phyloP scores from a whole-genome alignment of 2,888 invertebrate species.

The Dromius quadrimaculatus region DNA sequence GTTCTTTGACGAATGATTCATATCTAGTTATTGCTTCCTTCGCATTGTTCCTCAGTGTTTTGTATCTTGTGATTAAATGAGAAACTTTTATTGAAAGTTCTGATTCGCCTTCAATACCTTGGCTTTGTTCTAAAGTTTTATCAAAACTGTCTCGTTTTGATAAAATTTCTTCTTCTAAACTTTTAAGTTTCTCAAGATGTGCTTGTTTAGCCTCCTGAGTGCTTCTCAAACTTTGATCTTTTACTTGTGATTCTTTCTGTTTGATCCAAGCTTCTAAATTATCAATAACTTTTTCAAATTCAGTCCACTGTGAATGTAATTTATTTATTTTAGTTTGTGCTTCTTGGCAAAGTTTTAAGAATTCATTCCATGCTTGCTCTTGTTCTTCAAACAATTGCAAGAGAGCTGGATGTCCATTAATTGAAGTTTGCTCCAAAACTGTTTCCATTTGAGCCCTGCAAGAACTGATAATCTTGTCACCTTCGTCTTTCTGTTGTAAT shows the following conservation, averaged over 20 bases:
- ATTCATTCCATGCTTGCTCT: slow-evolving; percentile 80
- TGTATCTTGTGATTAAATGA: slow-evolving; percentile 84
- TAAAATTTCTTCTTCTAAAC: slow-evolving; percentile 78
- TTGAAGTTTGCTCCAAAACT: slow-evolving; percentile 82
- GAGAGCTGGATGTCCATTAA: slow-evolving; percentile 80
- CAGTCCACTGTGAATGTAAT: slow-evolving; percentile 83
- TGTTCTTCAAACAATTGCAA: slow-evolving; percentile 81
- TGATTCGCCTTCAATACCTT: slow-evolving; percentile 80
- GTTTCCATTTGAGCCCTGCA: slow-evolving; percentile 79
- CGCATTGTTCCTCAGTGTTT: slow-evolving; percentile 82
- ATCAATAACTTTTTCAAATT: slow-evolving; percentile 83
- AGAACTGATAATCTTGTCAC: slow-evolving; percentile 77
- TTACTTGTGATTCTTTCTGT: slow-evolving; percentile 84
- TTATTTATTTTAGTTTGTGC: slow-evolving; percentile 80
- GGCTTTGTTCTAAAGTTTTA: slow-evolving; percentile 76
- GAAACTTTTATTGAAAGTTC: slow-evolving; percentile 81
- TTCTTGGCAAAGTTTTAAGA: slow-evolving; percentile 78
- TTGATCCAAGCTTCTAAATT: slow-evolving; percentile 87
- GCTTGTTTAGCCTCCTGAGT: slow-evolving; percentile 84
- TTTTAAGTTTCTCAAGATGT: slow-evolving; percentile 82
- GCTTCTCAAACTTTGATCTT: slow-evolving; percentile 90
- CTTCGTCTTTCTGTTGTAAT: slow-evolving; percentile 78
- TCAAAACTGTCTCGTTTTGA: slow-evolving; percentile 77
- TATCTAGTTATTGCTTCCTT: slow-evolving; percentile 88
- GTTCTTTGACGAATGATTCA: slow-evolving; percentile 87